Evolutionary conservation across 2,888 invertebrate genomes (phyloP), one percentile per base, ranked within the genome.

Genomic region (Ditylenchus weischeri): DNA sequence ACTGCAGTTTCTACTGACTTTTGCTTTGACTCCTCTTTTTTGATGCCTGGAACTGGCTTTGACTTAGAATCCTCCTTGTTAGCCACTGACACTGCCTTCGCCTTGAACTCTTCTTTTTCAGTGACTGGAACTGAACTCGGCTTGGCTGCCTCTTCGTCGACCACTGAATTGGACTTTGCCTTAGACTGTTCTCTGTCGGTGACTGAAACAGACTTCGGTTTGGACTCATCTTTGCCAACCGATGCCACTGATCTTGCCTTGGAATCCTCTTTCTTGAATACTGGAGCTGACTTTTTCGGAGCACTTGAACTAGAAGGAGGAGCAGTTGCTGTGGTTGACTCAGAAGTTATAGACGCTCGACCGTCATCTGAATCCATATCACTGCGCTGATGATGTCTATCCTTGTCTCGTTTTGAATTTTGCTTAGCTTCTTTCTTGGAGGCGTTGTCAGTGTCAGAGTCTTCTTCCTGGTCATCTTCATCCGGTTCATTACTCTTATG

Each of bases 401-500:
- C 36, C 11, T 59, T 38, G 11, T 6, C 36, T 11, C 59, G 38
- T 36, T 38, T 36, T 1, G 36, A 5, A 29, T 29, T 29, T 29
- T 29, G 23, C 19, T 11, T 38, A 57, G n/a, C 58, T 19, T 59
- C 38, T 35, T 11, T 6, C 29, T 62, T 54, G 38, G 54, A 62
- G 35, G 65, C 19, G 29, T 13, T 65, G 36, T 61, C 23, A 11
- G 18, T 29, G 15, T 19, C 51, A n/a, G 15, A 21, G 10, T 35
- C 19, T 29, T 62, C 54, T 35, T 51, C 57, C 18, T 35, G 36
- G 15, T 38, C 43, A 18, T 49, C 21, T n/a, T 38, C 66, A 23
- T 65, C 65, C 29, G 57, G 57, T 35, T 66, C 66, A 13, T 21
- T 21, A 10, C 47, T 47, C 1, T 19, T 43, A 1, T n/a, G 23